Evolutionary conservation across 2,113 vertebrate species (phyloP), one percentile per base, ranked within the genome.

Genomic region (Acinonyx jubatus): DNA sequence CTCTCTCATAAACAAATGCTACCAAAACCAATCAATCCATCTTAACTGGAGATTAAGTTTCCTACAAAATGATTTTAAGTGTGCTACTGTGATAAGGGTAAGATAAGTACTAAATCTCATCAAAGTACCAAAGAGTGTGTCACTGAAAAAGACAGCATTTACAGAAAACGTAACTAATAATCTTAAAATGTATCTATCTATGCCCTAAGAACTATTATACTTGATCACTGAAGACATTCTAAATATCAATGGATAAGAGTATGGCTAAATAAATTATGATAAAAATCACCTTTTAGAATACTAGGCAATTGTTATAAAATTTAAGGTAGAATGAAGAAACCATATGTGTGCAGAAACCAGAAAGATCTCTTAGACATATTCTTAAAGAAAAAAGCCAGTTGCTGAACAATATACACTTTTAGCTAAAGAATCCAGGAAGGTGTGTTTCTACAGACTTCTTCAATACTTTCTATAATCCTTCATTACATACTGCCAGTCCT

Each of bases 21-120:
- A 96, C 61, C 87, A 92, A 92, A 94, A 85, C 16, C 80, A 89
- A 83, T n/a, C 27, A 89, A 83, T 83, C 33, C 6, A 61, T 87
- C 63, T 74, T 73, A 81, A 92, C 25, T 38, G 33, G 45, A 38
- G 50, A 94, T 80, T 89, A 94, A 52, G 38, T 81, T 50, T 89
- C 27, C 48, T 96, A 97, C 68, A 84, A 94, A 23, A 89, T 52
- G 10, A 95, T 73, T 94, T 94, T 74, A 89, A 83, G 68, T 41
- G 16, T 78, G 63, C 33, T 57, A 18, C n/a, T 73, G 41, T 41
- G 41, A 63, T 55, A 94, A 88, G 18, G 31, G 7, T 36, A 89
- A 94, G 25, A 19, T 16, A 89, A 19, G 94, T 31, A 45, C 29
- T 82, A 78, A 92, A 83, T 45, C n/a, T 92, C 73, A 76, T 65